Base-by-base conservation (phyloP, 2,113 vertebrate species). In the Myotis yumanensis region DNA sequence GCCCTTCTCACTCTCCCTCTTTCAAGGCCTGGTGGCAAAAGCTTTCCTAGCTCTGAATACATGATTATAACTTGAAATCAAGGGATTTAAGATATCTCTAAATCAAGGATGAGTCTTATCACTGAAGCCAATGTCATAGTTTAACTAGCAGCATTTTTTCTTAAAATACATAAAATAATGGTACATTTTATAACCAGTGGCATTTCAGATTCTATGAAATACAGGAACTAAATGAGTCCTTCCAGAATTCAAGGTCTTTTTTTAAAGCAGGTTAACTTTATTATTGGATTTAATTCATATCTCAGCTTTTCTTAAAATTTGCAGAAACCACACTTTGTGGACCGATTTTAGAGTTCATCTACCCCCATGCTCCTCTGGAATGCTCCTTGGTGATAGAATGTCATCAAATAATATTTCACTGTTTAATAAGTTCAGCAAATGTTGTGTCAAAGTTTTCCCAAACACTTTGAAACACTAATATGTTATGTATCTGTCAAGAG, bases 191-290 rank as follows among this genome's bases (percentile, higher is more conserved):
- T 91, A 94, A 97, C 46, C 54, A 79, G 73, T 84, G 64, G 35
- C 77, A 95, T 84, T 94, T 96, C 91, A 96, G 71, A 93, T 64
- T 86, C 64, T 18, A 18, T 84, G 79, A 83, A 93, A 95, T 82
- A 86, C 4, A 86, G 90, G 32, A 89, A 92, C 68, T 82, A 54
- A 92, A 94, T 94, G 69, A 97, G 57, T 37, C 87, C 86, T 86
- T 90, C 22, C 37, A 64, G 89, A 95, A 92, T 79, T 76, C 90
- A 66, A 94, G 77, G 68, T 79, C 94, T 80, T 93, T 94, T 86
- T 17, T 3, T 80, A 90, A 91, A 82, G 57, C 64, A 93, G 59
- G 25, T 89, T 72, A 82, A 91, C 48, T 94, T 66, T 86, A 64
- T 69, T 69, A 51, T 28, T 77, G 30, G 12, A 84, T 75, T 90